These are phyloP conservation scores for Diabrotica virgifera DNA, from an alignment of 1,140 invertebrate genomes.

Conservation along the genomic window DNA sequence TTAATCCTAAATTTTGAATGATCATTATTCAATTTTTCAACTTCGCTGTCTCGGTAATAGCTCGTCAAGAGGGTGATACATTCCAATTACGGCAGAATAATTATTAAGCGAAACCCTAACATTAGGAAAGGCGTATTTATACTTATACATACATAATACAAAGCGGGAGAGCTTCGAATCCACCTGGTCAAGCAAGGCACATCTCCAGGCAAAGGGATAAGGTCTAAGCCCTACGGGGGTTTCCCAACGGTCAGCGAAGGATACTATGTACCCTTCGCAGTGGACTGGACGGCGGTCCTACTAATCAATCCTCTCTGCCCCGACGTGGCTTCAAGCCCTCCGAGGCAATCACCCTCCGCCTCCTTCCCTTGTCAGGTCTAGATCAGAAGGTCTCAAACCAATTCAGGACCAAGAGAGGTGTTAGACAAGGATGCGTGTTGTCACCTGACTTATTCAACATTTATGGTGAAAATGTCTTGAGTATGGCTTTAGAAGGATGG, in stretches of 20 bases:
- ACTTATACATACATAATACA: no score
- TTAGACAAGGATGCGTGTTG: no score
- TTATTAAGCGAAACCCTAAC: neutral
- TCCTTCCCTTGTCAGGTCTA: neutral
- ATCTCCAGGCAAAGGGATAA: neutral
- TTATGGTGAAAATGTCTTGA: no score
- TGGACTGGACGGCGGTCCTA: conserved; percentile 23
- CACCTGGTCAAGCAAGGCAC: conserved; percentile 1
- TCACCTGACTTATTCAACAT: no score
- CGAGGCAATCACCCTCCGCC: conserved; percentile 21
- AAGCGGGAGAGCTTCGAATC: neutral
- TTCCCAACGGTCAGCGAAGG: neutral
- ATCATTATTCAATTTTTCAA: neutral
- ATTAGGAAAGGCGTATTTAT: neutral
- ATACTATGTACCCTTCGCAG: neutral
- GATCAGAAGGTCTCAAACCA: no score
- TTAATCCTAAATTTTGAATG: no score
- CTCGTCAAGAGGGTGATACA: neutral
- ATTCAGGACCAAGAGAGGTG: no score
- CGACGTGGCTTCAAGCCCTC: conserved; percentile 14
- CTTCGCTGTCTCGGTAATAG: neutral
- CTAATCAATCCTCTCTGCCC: conserved; percentile 33
- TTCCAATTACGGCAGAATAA: neutral
- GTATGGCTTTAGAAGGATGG: no score
- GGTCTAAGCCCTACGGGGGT: neutral